A percentile compares a stretch with the other conserved stretches of the same genome.
phyloP scores from a whole-genome alignment of 2,113 vertebrate genomes.

The Sterrhoptilus dennistouni region DNA sequence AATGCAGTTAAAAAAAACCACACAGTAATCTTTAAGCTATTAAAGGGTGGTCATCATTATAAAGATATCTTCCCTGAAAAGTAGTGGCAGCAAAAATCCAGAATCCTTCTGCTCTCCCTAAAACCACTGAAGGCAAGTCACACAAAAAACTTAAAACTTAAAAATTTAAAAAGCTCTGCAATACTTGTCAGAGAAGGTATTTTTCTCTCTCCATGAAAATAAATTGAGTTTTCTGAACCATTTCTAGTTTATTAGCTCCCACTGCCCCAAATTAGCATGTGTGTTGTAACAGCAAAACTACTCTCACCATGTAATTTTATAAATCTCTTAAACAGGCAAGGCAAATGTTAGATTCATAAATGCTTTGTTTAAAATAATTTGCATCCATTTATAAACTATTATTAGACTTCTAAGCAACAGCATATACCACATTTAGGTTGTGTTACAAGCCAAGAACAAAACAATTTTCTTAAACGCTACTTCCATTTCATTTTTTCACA shows the following conservation, averaged over 20 bases:
- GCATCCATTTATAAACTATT: not conserved
- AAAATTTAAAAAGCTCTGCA: not conserved
- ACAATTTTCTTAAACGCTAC: not conserved
- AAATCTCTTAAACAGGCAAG: not conserved
- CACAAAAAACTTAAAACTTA: too few relatives aligned
- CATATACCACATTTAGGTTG: not conserved
- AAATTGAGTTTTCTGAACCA: not conserved
- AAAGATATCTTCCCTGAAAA: not conserved
- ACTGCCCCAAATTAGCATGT: not conserved
- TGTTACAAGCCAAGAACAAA: slow-evolving; percentile 5
- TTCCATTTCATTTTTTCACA: not conserved
- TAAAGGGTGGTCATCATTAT: not conserved
- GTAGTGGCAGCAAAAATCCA: not conserved
- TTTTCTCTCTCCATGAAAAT: not conserved
- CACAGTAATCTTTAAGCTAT: not conserved
- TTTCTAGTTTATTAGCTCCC: not conserved
- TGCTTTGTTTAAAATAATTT: not conserved
- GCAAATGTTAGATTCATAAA: slow-evolving; percentile 10
- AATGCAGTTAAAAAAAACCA: not conserved
- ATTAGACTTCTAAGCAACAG: not conserved
- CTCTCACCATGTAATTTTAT: not conserved
- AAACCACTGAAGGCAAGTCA: not conserved
- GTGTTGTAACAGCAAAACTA: not conserved
- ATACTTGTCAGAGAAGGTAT: not conserved
- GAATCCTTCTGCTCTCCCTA: not conserved